Conservation (phyloP, 2,888 invertebrate genomes). For the Ectemnius cavifrons region DNA sequence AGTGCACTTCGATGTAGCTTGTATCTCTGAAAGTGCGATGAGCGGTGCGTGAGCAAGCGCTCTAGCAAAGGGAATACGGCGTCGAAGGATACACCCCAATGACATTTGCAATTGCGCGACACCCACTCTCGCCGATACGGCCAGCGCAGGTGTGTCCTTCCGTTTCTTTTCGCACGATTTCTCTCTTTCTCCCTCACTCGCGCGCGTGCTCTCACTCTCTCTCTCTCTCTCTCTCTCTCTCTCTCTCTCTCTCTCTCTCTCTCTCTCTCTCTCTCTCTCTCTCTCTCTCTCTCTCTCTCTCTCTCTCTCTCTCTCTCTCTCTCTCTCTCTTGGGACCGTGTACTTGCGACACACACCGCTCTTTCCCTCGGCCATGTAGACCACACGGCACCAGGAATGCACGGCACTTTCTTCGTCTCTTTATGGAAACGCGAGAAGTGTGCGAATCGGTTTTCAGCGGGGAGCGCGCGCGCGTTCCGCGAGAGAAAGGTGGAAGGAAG, state of each 20-base stretch:
- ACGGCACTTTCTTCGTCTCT: conserved; percentile 71
- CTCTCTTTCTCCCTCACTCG: background rate
- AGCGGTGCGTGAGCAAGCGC: background rate
- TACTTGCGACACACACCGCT: conserved; percentile 8
- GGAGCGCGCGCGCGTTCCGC: conserved; percentile 18
- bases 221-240: conserved; percentile 4
- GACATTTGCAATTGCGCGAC: conserved; percentile 60
- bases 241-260: background rate
- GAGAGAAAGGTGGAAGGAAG: conserved; percentile 31
- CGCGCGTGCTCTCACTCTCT: conserved; percentile 13
- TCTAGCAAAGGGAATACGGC: background rate
- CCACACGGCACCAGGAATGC: conserved; percentile 60
- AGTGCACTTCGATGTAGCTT: background rate
- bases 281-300: conserved; percentile 5
- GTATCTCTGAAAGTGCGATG: conserved; percentile 1
- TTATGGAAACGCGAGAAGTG: conserved; percentile 74
- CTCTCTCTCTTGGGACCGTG: conserved; percentile 28
- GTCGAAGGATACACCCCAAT: conserved; percentile 47
- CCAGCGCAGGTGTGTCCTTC: conserved; percentile 62
- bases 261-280: background rate
- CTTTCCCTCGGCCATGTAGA: conserved; percentile 40
- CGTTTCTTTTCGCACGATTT: conserved; percentile 53
- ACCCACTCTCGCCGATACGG: conserved; percentile 49
- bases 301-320: too few species aligned
- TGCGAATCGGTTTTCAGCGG: conserved; percentile 65